phyloP scores from a whole-genome alignment of 2,113 vertebrate genomes.

The Nesospiza acunhae region DNA sequence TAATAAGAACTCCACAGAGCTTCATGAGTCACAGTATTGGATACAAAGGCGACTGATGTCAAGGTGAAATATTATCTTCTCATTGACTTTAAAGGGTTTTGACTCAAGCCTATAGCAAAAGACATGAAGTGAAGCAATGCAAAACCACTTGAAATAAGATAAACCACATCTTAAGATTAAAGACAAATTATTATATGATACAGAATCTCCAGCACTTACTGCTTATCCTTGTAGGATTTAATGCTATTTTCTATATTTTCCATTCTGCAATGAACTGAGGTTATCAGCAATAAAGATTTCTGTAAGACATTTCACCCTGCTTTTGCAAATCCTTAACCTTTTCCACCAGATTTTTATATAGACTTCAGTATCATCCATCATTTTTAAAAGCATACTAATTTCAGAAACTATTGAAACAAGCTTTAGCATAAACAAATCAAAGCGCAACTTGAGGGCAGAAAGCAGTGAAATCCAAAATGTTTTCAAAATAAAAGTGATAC shows the following conservation, averaged over 20 bases:
- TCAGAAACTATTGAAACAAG: background rate
- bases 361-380: background rate
- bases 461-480: background rate
- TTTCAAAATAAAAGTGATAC: background rate
- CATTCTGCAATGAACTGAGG: background rate
- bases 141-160: constrained; percentile 2
- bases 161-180: background rate
- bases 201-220: background rate
- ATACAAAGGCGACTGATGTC: background rate
- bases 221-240: background rate
- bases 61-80: constrained; percentile 13
- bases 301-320: background rate
- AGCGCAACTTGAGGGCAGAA: background rate
- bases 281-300: background rate
- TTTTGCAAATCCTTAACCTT: constrained; percentile 17
- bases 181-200: background rate
- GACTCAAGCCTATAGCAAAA: background rate
- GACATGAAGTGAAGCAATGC: background rate
- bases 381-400: background rate
- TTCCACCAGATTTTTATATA: background rate
- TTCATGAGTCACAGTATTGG: background rate
- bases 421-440: constrained; percentile 19
- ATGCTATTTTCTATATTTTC: background rate
- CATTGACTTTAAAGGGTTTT: background rate
- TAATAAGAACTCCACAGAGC: background rate